A percentile compares a stretch with the other conserved stretches of the same genome.
Evolutionary conservation across 2,797 vertebrate species (phyloP).

Genomic region (Ctenosaura bakeri): DNA sequence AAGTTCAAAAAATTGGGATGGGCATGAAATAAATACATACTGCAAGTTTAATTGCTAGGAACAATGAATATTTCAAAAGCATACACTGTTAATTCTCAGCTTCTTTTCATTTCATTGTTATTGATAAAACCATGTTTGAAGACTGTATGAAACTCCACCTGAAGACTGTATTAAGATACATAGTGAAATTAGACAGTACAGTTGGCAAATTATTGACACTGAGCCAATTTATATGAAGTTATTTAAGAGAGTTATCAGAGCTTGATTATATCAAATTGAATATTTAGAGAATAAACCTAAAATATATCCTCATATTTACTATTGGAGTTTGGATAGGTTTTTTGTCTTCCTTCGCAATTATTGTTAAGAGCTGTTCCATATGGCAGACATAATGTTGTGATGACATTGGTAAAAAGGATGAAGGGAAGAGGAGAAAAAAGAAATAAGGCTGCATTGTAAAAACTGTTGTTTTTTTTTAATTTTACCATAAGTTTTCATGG

Average conservation of each 20-base stretch:
- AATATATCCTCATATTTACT: constrained; percentile 10
- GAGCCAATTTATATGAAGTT: constrained; percentile 39
- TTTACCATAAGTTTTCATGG: too few relatives aligned
- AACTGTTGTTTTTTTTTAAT: too few relatives aligned
- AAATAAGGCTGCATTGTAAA: too few relatives aligned
- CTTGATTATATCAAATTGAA: constrained; percentile 41
- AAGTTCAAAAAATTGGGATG: constrained; percentile 26
- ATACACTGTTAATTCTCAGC: not conserved
- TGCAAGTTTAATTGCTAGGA: constrained; percentile 25
- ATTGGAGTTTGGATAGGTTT: not conserved
- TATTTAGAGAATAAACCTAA: constrained; percentile 21
- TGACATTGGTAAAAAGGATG: not conserved
- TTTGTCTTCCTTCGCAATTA: constrained; percentile 30
- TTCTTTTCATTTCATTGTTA: not conserved
- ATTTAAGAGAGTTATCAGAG: constrained; percentile 40
- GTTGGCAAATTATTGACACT: constrained; percentile 52
- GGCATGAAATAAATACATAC: not conserved
- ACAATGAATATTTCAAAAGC: not conserved
- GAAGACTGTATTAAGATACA: constrained; percentile 28
- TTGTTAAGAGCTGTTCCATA: not conserved
- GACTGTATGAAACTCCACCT: not conserved
- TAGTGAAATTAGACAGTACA: constrained; percentile 22
- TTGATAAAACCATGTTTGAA: not conserved
- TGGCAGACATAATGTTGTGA: not conserved
- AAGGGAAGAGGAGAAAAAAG: too few relatives aligned